A percentile compares a stretch with the other conserved stretches of the same genome.
Evolutionary conservation across 2,797 vertebrate genomes (phyloP).

Genomic region (Lindbergichthys nudifrons): DNA sequence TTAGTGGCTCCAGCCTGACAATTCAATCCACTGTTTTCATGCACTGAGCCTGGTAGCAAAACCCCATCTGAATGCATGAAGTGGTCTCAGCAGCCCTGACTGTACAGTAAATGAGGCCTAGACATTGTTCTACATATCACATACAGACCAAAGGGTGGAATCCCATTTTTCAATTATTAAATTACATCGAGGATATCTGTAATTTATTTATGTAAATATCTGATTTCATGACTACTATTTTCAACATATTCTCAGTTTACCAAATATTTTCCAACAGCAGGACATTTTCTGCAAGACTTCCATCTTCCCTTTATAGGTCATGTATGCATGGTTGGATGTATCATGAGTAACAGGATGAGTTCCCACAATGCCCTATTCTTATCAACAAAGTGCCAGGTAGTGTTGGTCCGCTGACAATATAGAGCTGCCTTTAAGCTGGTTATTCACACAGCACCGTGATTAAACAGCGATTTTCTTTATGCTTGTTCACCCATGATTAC

Average conservation of each 20-base stretch:
- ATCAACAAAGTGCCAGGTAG: conserved; percentile 9
- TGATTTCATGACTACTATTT: conserved; percentile 6
- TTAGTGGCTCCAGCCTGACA: conserved; percentile 51
- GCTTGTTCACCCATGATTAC: conserved; percentile 31
- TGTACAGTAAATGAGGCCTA: conserved; percentile 66
- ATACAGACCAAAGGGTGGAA: conserved; percentile 46
- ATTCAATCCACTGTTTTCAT: conserved; percentile 58
- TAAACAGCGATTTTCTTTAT: conserved; percentile 20
- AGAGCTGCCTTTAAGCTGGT: conserved; percentile 2
- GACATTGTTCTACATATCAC: conserved; percentile 46
- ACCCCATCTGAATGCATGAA: conserved; percentile 62
- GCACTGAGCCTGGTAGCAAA: conserved; percentile 30
- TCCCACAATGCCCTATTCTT: neutral
- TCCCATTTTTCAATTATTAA: conserved; percentile 54
- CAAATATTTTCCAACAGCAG: conserved; percentile 6
- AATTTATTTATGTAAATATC: too few species aligned
- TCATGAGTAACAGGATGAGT: neutral
- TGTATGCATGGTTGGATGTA: conserved; percentile 1
- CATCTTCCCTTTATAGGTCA: conserved; percentile 8
- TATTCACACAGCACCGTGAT: conserved; percentile 27
- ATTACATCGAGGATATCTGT: conserved; percentile 31
- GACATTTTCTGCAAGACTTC: conserved; percentile 8
- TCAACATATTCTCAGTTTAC: conserved; percentile 1
- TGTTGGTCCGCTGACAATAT: conserved; percentile 4
- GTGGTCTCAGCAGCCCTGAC: conserved; percentile 41